Evolutionary conservation across 2,888 invertebrate genomes (phyloP), one percentile per base, ranked within the genome.

Genomic region (Ischnura elegans): DNA sequence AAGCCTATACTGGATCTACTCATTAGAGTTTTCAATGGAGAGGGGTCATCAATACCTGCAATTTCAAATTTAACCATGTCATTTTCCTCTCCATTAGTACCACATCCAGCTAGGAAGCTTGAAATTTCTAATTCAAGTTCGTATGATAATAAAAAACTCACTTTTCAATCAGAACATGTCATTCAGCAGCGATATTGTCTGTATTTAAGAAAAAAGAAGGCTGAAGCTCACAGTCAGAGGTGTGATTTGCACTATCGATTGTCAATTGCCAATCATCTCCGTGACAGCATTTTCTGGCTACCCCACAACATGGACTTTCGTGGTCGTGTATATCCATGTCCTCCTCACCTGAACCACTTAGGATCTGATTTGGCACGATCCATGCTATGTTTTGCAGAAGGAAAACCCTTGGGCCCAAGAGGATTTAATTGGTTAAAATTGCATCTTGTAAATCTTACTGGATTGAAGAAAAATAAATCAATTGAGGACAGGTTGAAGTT

Each of bases 231-330:
- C 96, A 98, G 99, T 94, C 96, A 99, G 76, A 99, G 99, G 99
- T 99, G 99, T 95, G 99, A 99, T 95, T 97, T 98, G 93, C 97
- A 99, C 0, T 99, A 99, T 95, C 97, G 98, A 94, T 96, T 99
- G 87, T 99, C 99, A 0, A 96, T 99, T 47, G 99, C 99, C 0
- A 98, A 99, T 96, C 98, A 99, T 96, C 98, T 97, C 95, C 96
- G 98, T 61, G 97, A 98, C 94, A 97, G 97, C 94, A 96, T 98
- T 36, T 99, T 99, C 96, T 99, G 99, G 99, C 96, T 99, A 95
- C 99, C 99, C 0, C 99, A 99, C 96, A 99, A 99, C 96, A 97
- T 99, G 97, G 99, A 99, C 96, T 99, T 99, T 96, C 97, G 99
- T 94, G 99, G 99, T 0, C 97, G 99, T 87, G 99, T 98, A 55